phyloP scores from a whole-genome alignment of 2,888 invertebrate species.

The Drosophila prostipennis region DNA sequence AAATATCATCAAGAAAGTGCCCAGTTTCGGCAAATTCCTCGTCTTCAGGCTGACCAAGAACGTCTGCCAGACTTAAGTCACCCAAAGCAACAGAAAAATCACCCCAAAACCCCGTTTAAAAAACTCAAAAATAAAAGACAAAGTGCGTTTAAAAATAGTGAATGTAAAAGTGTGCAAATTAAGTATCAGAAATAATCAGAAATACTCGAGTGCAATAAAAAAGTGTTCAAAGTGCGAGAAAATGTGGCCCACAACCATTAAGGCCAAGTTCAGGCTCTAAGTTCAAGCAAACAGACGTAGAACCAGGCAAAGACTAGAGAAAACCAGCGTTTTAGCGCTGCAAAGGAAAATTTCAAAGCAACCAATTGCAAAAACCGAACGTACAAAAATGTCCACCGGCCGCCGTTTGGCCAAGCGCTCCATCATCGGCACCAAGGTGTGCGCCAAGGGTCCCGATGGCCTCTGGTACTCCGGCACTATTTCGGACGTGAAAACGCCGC shows the following conservation, averaged over 20 bases:
- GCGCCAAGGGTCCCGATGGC: constrained; percentile 95
- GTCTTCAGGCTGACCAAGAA: constrained; percentile 65
- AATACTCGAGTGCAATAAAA: constrained; percentile 38
- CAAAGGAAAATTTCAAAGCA: background rate
- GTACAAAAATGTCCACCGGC: constrained; percentile 92
- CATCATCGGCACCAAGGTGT: constrained; percentile 97
- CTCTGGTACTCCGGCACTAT: constrained; percentile 97
- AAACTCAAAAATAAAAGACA: constrained; percentile 32
- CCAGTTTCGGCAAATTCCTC: constrained; percentile 52
- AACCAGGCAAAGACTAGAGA: background rate
- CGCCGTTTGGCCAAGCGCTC: constrained; percentile 98
- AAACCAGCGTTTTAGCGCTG: background rate
- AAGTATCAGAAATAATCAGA: background rate
- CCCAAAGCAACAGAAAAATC: background rate
- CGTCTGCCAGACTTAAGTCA: constrained; percentile 62
- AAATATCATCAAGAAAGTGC: constrained; percentile 71
- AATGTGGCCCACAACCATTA: constrained; percentile 25
- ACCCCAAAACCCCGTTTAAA: background rate
- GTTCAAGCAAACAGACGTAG: constrained; percentile 17
- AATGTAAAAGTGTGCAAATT: constrained; percentile 32
- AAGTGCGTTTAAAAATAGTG: constrained; percentile 15
- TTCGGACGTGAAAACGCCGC: constrained; percentile 93
- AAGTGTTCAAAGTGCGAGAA: constrained; percentile 31
- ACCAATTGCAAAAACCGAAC: constrained; percentile 1
- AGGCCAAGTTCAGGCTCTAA: constrained; percentile 51